Evolutionary conservation across 2,113 vertebrate genomes (phyloP).

Genomic region (Petromus typicus): DNA sequence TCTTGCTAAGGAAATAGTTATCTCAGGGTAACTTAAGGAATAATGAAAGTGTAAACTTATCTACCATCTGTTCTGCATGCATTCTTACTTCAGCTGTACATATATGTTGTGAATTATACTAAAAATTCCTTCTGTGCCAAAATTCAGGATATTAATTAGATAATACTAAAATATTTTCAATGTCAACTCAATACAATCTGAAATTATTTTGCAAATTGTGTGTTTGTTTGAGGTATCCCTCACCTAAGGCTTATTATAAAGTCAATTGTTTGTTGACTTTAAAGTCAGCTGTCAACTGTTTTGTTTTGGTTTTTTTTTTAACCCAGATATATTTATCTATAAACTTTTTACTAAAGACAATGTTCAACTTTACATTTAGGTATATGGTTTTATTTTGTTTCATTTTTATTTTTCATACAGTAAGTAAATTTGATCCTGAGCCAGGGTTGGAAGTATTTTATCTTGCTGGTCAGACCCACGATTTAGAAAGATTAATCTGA

Average conservation of each 20-base stretch:
- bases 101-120: background rate
- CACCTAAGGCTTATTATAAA: background rate
- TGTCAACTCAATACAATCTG: background rate
- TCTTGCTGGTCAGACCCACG: background rate
- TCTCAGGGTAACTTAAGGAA: background rate
- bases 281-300: too few species aligned
- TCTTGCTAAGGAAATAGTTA: background rate
- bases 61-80: background rate
- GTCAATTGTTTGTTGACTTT: too few species aligned
- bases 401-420: slow-evolving; percentile 24
- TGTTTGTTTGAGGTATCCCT: background rate
- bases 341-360: slow-evolving; percentile 7
- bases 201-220: slow-evolving; percentile 10
- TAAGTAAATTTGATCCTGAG: slow-evolving; percentile 5
- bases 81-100: background rate
- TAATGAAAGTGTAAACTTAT: background rate
- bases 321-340: slow-evolving; percentile 9
- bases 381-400: background rate
- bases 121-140: slow-evolving; percentile 32
- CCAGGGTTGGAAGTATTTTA: fast-evolving
- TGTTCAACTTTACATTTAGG: background rate
- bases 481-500: slow-evolving; percentile 44
- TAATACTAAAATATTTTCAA: slow-evolving; percentile 20
- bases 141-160: slow-evolving; percentile 34
- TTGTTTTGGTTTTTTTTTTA: too few species aligned